Evolutionary conservation across 53 echinoderm and acorn worm species (phyloP).

Genomic region (Patiria pectinifera): DNA sequence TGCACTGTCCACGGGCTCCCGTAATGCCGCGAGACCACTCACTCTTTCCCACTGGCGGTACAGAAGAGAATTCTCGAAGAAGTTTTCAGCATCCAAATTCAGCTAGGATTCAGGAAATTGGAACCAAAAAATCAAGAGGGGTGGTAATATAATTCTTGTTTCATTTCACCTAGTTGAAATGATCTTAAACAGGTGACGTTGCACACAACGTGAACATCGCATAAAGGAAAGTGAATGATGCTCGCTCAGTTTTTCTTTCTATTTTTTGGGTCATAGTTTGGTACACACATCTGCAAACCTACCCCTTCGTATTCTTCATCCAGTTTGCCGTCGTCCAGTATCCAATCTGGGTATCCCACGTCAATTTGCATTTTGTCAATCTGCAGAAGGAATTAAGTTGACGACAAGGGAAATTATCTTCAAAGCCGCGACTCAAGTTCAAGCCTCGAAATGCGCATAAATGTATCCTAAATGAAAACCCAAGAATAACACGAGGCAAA

Average conservation of each 20-base stretch:
- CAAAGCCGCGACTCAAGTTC: too few relatives aligned
- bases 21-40: not conserved
- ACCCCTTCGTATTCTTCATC: conserved; percentile 81
- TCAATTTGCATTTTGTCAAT: conserved; percentile 72
- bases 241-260: too few relatives aligned
- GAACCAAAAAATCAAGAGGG: not conserved
- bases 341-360: conserved; percentile 93
- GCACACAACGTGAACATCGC: too few relatives aligned
- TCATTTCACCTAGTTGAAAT: not conserved
- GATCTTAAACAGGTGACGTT: too few relatives aligned
- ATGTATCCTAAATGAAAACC: too few relatives aligned
- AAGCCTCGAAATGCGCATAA: too few relatives aligned
- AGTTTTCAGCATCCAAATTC: conserved; percentile 57
- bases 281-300: conserved; percentile 11
- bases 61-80: conserved; percentile 73
- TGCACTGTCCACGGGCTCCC: conserved; percentile 43
- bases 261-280: too few relatives aligned
- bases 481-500: too few relatives aligned
- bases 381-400: not conserved
- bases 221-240: too few relatives aligned
- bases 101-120: conserved; percentile 47
- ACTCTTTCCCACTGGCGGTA: conserved; percentile 54
- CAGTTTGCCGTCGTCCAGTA: conserved; percentile 76
- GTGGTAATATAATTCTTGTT: not conserved
- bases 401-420: too few relatives aligned